Base-by-base conservation (phyloP, 1,140 invertebrate species). In the Penaeus indicus region DNA sequence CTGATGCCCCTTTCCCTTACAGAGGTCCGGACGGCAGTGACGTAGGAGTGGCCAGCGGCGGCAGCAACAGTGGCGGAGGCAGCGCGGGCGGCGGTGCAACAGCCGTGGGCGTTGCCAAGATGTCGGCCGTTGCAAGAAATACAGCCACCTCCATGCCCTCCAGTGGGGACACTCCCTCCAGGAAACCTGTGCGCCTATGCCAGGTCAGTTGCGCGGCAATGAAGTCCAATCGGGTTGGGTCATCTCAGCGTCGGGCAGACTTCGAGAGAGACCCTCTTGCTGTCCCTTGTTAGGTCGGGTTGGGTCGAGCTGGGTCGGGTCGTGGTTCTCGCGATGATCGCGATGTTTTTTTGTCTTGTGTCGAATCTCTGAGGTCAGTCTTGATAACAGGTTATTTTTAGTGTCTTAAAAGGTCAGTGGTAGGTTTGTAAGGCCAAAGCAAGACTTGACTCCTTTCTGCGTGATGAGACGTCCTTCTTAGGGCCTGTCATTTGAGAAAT, bases 1-100 rank as follows among this genome's bases (percentile, higher is more conserved):
- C 47, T 54, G 47, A 54, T 13, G 47, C n/a, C 69, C 69, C 22
- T 64, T 25, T 64, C 54, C 21, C 42, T 78, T 21, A 4, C 86
- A 88, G 86, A 62, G 86, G 86, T 27, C 86, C 77, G 62, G 86
- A 88, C 61, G 72, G 75, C 81, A 84, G 81, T 78, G 86, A 83
- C 32, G 82, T 88, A 38, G 86, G 86, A 7, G 81, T 88, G 38
- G 86, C 81, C 32, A 88, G 86, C 62, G 38, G 69, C 25, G 69
- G 27, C 16, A 75, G 38, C 25, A 75, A 75, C 69, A 13, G 27
- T 27, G 72, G 81, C 27, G 86, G 86, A 42, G 85, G 85, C 77
- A 77, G 81, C 72, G n/a, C 62, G 16, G 69, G 54, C 25, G 54
- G 62, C 64, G 61, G 13, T 61, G 62, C 64, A 60, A 61, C 25